Evolutionary conservation across 2,797 vertebrate species (phyloP).

Genomic region (Sebastes miniatus): DNA sequence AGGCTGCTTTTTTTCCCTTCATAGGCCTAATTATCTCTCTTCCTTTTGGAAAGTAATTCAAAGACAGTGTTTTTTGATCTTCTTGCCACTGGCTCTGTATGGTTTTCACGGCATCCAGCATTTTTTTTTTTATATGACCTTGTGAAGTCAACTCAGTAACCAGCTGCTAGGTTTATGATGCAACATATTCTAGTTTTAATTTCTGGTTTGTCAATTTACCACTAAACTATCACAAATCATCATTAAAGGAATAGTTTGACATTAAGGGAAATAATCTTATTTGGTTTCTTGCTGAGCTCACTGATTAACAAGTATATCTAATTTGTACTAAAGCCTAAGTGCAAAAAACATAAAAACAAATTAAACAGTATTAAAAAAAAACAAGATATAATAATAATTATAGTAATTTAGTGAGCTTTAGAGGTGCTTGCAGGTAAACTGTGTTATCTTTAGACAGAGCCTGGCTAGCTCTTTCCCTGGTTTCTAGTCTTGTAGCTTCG

Average conservation of each 20-base stretch:
- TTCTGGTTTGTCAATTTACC: not conserved
- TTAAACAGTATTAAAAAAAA: not conserved
- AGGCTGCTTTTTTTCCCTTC: slow-evolving; percentile 8
- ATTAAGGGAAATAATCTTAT: not conserved
- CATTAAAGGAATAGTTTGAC: not conserved
- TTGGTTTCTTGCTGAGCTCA: not conserved
- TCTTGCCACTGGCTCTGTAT: not conserved
- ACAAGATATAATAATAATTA: not conserved
- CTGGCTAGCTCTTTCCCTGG: not conserved
- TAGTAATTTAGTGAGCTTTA: not conserved
- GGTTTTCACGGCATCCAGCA: not conserved
- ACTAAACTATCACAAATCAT: not conserved
- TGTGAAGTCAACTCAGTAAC: slow-evolving; percentile 1
- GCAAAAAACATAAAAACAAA: not conserved
- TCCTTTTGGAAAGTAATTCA: slow-evolving; percentile 28
- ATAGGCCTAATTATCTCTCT: slow-evolving; percentile 34
- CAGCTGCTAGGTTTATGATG: not conserved
- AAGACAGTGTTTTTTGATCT: not conserved
- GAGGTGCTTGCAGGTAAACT: not conserved
- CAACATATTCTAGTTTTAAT: not conserved
- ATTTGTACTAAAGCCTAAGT: not conserved
- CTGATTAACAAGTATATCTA: not conserved
- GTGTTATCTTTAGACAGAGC: not conserved
- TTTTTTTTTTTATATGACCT: slow-evolving; percentile 12
- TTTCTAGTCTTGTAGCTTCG: not conserved